Evolutionary conservation across 2,113 vertebrate genomes (phyloP).

Genomic region (Excalfactoria chinensis): DNA sequence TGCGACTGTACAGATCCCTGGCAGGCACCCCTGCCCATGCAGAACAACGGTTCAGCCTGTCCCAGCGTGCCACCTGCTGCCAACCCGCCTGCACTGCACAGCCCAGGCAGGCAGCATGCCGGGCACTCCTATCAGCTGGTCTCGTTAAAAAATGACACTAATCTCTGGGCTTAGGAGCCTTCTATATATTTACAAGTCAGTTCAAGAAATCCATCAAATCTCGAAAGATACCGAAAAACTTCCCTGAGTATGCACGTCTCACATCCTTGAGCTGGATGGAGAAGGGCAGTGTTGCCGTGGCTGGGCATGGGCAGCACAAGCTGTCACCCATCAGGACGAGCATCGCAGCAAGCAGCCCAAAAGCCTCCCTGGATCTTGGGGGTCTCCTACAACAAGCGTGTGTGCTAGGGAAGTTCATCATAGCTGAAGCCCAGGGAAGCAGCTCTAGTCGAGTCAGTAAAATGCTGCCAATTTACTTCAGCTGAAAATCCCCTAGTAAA

Average conservation of each 20-base stretch:
- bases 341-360: background rate
- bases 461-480: background rate
- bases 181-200: background rate
- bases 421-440: background rate
- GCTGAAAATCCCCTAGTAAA: background rate
- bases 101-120: accelerated
- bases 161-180: background rate
- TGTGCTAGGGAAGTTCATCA: background rate
- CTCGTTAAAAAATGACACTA: background rate
- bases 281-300: background rate
- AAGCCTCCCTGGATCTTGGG: background rate
- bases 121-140: background rate
- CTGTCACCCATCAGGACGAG: accelerated
- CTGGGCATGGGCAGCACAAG: background rate
- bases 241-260: background rate
- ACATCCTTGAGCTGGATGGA: background rate
- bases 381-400: accelerated
- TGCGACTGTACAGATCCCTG: background rate
- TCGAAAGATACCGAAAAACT: background rate
- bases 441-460: background rate
- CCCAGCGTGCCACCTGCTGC: background rate
- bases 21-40: background rate
- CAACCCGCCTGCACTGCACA: background rate
- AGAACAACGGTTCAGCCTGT: background rate
- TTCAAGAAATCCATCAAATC: background rate